Evolutionary conservation across 1,140 invertebrate genomes (phyloP).

Genomic region (Euwallacea fornicatus): DNA sequence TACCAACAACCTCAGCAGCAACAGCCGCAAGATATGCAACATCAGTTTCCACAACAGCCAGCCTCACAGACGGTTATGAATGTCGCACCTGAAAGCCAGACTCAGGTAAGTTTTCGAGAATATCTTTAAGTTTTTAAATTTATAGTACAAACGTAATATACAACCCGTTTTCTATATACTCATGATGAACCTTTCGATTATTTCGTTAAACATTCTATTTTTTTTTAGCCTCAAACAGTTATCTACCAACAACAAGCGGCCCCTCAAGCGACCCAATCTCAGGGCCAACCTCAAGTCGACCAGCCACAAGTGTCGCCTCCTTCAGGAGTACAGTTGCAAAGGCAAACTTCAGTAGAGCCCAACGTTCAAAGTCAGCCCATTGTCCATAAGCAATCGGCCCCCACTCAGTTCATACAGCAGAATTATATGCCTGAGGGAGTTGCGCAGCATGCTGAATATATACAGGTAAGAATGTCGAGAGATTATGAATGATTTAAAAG

Average conservation of each 20-base stretch:
- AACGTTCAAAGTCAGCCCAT: conserved; percentile 47
- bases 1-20: conserved; percentile 45
- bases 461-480: conserved; percentile 37
- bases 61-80: conserved; percentile 33
- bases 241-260: conserved; percentile 44
- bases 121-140: too few relatives aligned
- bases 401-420: conserved; percentile 47
- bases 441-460: conserved; percentile 46
- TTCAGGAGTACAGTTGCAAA: conserved; percentile 42
- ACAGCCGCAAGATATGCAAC: conserved; percentile 42
- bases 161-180: too few relatives aligned
- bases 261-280: conserved; percentile 3
- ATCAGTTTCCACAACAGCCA: conserved; percentile 51
- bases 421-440: conserved; percentile 43
- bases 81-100: conserved; percentile 34
- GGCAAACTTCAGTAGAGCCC: conserved; percentile 47
- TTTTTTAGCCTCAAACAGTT: conserved; percentile 44
- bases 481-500: too few relatives aligned
- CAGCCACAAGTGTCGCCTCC: conserved; percentile 45
- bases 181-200: not conserved
- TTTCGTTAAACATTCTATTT: not conserved
- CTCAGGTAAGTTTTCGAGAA: conserved; percentile 2
- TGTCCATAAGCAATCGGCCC: conserved; percentile 43
- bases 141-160: too few relatives aligned
- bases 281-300: conserved; percentile 39